Evolutionary conservation across 2,888 invertebrate species (phyloP), one percentile per base, ranked within the genome.

Genomic region (Drosophila conformis): DNA sequence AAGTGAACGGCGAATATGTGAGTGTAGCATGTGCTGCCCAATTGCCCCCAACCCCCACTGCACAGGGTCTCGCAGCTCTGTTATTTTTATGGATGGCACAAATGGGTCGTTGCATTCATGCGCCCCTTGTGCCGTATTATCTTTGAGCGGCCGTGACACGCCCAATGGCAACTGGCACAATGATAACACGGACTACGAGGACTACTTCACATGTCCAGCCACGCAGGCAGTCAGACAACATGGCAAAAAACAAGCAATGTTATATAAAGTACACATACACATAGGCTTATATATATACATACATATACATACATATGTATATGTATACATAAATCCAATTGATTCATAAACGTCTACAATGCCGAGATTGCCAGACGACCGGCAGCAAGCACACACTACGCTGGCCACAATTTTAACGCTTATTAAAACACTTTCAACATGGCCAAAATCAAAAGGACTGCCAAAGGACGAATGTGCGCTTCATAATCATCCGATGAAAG

Each of bases 61-160:
- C 6, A 31, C 27, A 35, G 57, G 62, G 42, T 21, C 25, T 4
- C 27, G 40, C 58, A 38, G 67, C 71, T 61, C 25, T 82, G 77
- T 73, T 81, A 58, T 76, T 76, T 81, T 81, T 81, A 81, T 79
- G 74, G 76, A 69, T 76, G 70, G 69, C 73, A 64, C 73, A 76
- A 81, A 81, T 78, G 81, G 81, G 65, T 73, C 79, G 69, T 72
- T 73, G 69, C 76, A 54, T 70, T 78, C 69, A 66, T 71, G 54
- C 61, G 54, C 54, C 71, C 76, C 66, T 61, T 70, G 75, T 75
- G 70, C 53, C 53, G 53, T 49, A 63, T 68, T 78, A 68, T 67
- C 78, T 57, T 25, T 25, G 51, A 29, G 29, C 29, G 65, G 18
- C 49, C 74, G 54, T 68, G 69, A 72, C 62, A 67, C 67, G 78